A percentile compares a stretch with the other conserved stretches of the same genome.
These are phyloP conservation scores for Lampropteryx suffumata DNA, from an alignment of 2,888 invertebrate genomes.

Conservation along the genomic window DNA sequence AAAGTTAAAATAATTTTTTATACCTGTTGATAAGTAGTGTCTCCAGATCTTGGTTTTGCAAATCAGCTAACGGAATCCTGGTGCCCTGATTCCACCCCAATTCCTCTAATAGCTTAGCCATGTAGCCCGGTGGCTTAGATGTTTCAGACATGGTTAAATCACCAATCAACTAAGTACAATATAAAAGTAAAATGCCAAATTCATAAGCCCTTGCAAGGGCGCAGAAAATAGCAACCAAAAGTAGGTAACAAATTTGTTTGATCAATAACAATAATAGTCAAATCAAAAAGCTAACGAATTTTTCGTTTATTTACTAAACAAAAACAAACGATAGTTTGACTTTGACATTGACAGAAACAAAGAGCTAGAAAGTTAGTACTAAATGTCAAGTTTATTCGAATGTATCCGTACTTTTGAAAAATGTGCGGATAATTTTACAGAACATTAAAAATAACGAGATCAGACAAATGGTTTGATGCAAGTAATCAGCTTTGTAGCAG, in stretches of 20 bases:
- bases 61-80: constrained; percentile 90
- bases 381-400: too few relatives aligned
- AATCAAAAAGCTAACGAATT: constrained; percentile 32
- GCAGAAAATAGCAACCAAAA: neutral
- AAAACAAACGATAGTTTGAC: constrained; percentile 36
- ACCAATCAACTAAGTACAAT: neutral
- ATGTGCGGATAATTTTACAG: too few relatives aligned
- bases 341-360: constrained; percentile 20
- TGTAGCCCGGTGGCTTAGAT: constrained; percentile 63
- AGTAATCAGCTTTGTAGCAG: too few relatives aligned
- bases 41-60: constrained; percentile 84
- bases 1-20: too few relatives aligned
- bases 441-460: too few relatives aligned
- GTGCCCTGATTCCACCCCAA: constrained; percentile 91
- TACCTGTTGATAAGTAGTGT: constrained; percentile 64
- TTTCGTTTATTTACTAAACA: constrained; percentile 44
- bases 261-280: constrained; percentile 42
- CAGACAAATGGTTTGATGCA: too few relatives aligned
- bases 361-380: too few relatives aligned
- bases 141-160: constrained; percentile 50
- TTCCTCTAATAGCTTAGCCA: constrained; percentile 85
- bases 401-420: too few relatives aligned
- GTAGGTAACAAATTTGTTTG: constrained; percentile 30
- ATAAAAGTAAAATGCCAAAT: constrained; percentile 1
- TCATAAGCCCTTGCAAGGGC: neutral